Base-by-base conservation (phyloP, 2,113 vertebrate genomes). In the Leuciscus idus region DNA sequence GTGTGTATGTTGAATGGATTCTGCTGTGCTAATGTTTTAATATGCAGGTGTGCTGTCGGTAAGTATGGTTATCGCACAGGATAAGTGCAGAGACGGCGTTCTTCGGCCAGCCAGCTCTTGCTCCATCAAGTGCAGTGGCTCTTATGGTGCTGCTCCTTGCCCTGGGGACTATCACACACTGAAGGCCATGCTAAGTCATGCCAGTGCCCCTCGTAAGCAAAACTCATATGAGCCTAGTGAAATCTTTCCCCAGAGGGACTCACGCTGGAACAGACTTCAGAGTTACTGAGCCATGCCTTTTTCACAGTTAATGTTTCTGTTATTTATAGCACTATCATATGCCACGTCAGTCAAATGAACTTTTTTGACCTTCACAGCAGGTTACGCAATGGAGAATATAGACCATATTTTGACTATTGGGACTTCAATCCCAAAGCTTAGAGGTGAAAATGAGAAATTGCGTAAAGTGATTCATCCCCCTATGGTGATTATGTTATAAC, bases 1-100 rank as follows among this genome's bases (percentile, higher is more conserved):
- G 23, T 57, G 30, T 52, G 33, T 30, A 12, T 30, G 50, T 50
- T 46, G 21, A 62, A 55, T 48, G 23, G 70, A 70, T 86, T 87
- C 66, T 83, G 52, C 85, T 87, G 73, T 55, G 68, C 79, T 57
- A 26, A 43, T 82, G 73, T 85, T 89, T 87, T 83, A 46, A 70
- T 83, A 59, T 50, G 85, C 80, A 85, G 86, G 46, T 68, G 82
- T 48, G 62, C 61, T 85, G 64, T 85, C 11, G 77, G 84, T 88
- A 48, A 85, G 79, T 83, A 52, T 55, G 36, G 70, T 72, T 39
- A 15, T 84, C 30, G 13, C 68, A 85, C 17, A 57, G 66, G 52
- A 55, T n/a, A 70, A 70, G 70, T 72, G 70, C 30, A 86, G 55
- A 64, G 10, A 48, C 17, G 2, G 57, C 21, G 30, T 79, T 46